A percentile compares a stretch with the other conserved stretches of the same genome.
Evolutionary conservation across 2,113 vertebrate species (phyloP).

Genomic region (Megaceryle torquata): DNA sequence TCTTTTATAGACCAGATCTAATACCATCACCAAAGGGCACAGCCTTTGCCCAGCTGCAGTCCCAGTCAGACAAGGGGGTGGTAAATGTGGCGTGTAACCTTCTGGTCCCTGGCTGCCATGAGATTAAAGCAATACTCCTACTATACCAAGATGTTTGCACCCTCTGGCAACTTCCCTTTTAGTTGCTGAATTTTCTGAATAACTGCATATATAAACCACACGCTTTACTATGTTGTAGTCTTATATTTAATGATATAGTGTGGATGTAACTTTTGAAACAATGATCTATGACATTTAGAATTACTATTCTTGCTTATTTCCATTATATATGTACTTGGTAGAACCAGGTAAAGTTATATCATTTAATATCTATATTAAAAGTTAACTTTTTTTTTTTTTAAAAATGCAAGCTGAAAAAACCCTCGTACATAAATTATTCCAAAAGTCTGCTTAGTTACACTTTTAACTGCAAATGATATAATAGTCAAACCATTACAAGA

Average conservation of each 20-base stretch:
- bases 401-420: constrained; percentile 29
- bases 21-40: not conserved
- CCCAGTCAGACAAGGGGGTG: not conserved
- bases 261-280: constrained; percentile 33
- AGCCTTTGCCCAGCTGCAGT: not conserved
- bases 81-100: not conserved
- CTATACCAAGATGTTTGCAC: not conserved
- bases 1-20: not conserved
- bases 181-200: constrained; percentile 48
- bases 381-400: constrained; percentile 30
- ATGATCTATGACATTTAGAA: constrained; percentile 43
- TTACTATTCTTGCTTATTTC: constrained; percentile 48
- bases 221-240: constrained; percentile 49
- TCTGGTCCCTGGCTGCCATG: not conserved
- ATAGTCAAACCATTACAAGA: constrained; percentile 29
- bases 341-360: constrained; percentile 25
- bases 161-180: constrained; percentile 24
- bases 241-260: constrained; percentile 43
- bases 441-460: constrained; percentile 45
- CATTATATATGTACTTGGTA: constrained; percentile 50
- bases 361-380: constrained; percentile 49
- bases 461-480: constrained; percentile 41
- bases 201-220: constrained; percentile 53
- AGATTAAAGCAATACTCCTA: constrained; percentile 25
- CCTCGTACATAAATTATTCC: constrained; percentile 51